These are phyloP conservation scores for Therioaphis trifolii DNA, from an alignment of 2,888 invertebrate genomes.

Conservation along the genomic window DNA sequence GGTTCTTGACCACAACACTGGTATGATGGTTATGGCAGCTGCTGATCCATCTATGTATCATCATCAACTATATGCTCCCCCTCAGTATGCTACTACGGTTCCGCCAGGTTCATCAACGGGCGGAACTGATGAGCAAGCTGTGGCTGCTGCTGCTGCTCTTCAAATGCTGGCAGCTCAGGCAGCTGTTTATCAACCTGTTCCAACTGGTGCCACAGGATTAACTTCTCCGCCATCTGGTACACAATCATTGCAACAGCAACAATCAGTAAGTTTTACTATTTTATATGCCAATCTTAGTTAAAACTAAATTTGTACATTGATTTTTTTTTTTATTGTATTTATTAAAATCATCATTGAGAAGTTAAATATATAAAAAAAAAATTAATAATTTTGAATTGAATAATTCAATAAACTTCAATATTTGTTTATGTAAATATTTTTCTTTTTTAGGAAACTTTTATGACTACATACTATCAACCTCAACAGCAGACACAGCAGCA, in stretches of 20 bases:
- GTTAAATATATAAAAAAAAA: too few relatives aligned
- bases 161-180: conserved; percentile 46
- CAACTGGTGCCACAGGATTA: conserved; percentile 7
- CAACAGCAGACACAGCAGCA: conserved; percentile 66
- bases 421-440: conserved; percentile 45
- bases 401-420: neutral
- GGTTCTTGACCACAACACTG: conserved; percentile 47
- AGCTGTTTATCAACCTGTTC: conserved; percentile 40
- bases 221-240: conserved; percentile 22
- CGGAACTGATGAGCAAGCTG: conserved; percentile 23
- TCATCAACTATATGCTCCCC: conserved; percentile 33
- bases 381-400: too few relatives aligned
- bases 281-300: neutral
- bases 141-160: conserved; percentile 35
- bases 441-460: conserved; percentile 64
- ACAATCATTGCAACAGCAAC: conserved; percentile 20
- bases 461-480: conserved; percentile 67
- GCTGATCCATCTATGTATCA: conserved; percentile 38
- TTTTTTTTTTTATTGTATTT: neutral
- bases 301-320: neutral
- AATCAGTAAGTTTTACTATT: conserved; percentile 10
- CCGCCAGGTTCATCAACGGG: neutral
- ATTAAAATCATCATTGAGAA: neutral
- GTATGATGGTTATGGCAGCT: conserved; percentile 47
- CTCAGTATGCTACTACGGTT: conserved; percentile 30